Base-by-base conservation (phyloP, 1,140 invertebrate species). In the Sitophilus oryzae region DNA sequence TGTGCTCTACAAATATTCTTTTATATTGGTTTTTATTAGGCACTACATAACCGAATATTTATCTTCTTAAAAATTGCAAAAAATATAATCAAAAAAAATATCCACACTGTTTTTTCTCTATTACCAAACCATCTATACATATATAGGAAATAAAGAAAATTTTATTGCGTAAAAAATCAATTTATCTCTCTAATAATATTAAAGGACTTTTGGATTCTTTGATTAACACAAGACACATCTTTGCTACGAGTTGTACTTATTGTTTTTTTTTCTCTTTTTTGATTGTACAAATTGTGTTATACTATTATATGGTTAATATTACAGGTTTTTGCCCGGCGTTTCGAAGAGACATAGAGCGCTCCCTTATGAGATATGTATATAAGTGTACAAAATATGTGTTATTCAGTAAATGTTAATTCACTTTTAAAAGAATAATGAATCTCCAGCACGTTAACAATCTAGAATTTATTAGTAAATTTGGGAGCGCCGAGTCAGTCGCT, bases 241-340 rank as follows among this genome's bases (percentile, higher is more conserved):
- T 68, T 68, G 64, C 66, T 37, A 70, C 63, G 62, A 69, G 64
- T 62, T 70, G 70, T 71, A 71, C 70, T 71, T 71, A 71, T 69
- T 57, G 30, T 52, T 65, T 63, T 61, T 53, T 57, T 67, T 30
- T 30, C n/a, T n/a, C 11, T 55, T 58, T 60, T 64, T 69, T 65
- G 52, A 71, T 69, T 71, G 69, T 70, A 70, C 68, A 71, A 69
- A 70, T 69, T 70, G 65, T 71, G 66, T 70, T 67, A 64, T 59
- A 60, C 52, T 64, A 65, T 60, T 66, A 66, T 62, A 65, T 61
- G 50, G 47, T 65, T 65, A 60, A 62, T 57, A 63, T 63, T 62
- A 57, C n/a, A 37, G 49, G 10, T 58, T 52, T 64, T 53, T 60
- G 23, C 63, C 66, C 61, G 61, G 37, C 58, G 62, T 66, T 60